Conservation (phyloP, 2,113 vertebrate species). For the Etheostoma spectabile region DNA sequence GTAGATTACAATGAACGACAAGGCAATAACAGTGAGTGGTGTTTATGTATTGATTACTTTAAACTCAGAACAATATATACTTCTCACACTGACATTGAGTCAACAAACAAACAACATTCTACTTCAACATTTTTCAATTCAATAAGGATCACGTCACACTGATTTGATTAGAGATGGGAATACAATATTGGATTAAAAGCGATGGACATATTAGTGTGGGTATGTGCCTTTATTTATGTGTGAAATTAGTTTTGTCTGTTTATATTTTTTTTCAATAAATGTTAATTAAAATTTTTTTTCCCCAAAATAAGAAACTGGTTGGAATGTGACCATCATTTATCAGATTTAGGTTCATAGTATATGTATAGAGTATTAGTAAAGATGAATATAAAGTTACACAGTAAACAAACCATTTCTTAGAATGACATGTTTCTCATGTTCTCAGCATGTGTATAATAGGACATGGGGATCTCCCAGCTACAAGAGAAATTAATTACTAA, state of each 20-base stretch:
- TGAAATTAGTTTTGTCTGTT: conserved; percentile 19
- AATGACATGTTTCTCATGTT: neutral
- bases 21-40: conserved; percentile 46
- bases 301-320: neutral
- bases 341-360: conserved; percentile 4
- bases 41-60: conserved; percentile 57
- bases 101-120: conserved; percentile 60
- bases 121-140: conserved; percentile 49
- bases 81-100: conserved; percentile 52
- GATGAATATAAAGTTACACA: neutral
- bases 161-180: conserved; percentile 68
- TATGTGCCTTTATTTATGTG: conserved; percentile 50
- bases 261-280: conserved; percentile 6
- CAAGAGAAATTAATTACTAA: neutral
- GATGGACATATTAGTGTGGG: conserved; percentile 35
- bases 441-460: neutral
- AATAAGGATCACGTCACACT: conserved; percentile 69
- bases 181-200: conserved; percentile 62
- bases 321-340: conserved; percentile 3
- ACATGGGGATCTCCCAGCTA: neutral
- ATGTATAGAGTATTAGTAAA: neutral
- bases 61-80: conserved; percentile 54
- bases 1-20: conserved; percentile 43
- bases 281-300: neutral
- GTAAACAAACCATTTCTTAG: conserved; percentile 11